Conservation (phyloP, 2,888 invertebrate species). For the Cistogaster globosa region DNA sequence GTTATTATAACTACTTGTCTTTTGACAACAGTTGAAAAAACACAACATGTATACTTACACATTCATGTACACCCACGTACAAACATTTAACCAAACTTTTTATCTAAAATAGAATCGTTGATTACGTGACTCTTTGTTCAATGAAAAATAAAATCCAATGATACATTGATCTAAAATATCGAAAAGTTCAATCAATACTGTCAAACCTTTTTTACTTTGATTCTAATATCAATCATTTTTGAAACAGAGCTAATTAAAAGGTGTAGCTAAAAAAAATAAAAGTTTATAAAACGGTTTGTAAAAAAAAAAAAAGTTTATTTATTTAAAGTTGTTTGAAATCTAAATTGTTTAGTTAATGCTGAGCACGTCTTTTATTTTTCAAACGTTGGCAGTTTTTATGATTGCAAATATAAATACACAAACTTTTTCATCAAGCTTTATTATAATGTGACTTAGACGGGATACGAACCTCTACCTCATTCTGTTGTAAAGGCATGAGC, state of each 20-base stretch:
- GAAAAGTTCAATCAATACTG: slow-evolving; percentile 48
- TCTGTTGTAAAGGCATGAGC: too few species aligned
- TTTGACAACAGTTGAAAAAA: slow-evolving; percentile 45
- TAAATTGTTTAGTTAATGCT: too few species aligned
- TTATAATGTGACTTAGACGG: too few species aligned
- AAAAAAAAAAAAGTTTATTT: background rate
- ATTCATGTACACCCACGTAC: background rate
- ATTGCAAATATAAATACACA: too few species aligned
- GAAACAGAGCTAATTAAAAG: slow-evolving; percentile 10
- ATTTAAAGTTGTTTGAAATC: too few species aligned
- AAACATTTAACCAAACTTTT: slow-evolving; percentile 41
- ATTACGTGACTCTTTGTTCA: slow-evolving; percentile 71
- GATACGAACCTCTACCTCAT: too few species aligned
- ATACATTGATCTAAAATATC: slow-evolving; percentile 36
- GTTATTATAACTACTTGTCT: slow-evolving; percentile 71
- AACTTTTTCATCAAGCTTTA: too few species aligned
- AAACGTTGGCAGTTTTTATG: too few species aligned
- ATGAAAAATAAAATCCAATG: slow-evolving; percentile 64
- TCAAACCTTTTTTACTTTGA: slow-evolving; percentile 44
- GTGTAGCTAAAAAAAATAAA: background rate
- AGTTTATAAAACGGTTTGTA: too few species aligned
- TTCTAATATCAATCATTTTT: slow-evolving; percentile 20
- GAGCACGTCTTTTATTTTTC: too few species aligned
- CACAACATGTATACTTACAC: background rate
- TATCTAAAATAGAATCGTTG: slow-evolving; percentile 71